Evolutionary conservation across 2,797 vertebrate species (phyloP).

Genomic region (Microchirus variegatus): DNA sequence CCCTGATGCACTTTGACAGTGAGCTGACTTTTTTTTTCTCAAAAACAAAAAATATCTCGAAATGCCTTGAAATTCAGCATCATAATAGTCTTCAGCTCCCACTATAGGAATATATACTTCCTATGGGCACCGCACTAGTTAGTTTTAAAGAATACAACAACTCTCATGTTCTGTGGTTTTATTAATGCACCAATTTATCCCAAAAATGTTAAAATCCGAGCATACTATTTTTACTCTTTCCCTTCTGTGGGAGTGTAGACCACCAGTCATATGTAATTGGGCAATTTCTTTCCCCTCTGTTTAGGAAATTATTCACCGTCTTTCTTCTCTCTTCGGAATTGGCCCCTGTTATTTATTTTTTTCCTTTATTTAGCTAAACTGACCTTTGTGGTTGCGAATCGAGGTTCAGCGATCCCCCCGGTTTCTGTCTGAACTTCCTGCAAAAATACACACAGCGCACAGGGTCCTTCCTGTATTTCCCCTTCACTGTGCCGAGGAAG

Average conservation of each 20-base stretch:
- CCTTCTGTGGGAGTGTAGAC: constrained; percentile 40
- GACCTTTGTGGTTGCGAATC: constrained; percentile 65
- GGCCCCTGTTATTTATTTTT: constrained; percentile 8
- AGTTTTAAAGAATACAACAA: constrained; percentile 45
- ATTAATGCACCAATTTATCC: constrained; percentile 59
- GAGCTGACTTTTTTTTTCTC: no score
- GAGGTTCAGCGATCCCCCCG: constrained; percentile 56
- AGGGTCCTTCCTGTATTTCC: constrained; percentile 58
- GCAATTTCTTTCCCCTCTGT: constrained; percentile 41
- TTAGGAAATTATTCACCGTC: constrained; percentile 57
- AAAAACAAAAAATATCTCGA: no score
- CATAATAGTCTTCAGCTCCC: no score
- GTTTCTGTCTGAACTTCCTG: constrained; percentile 67
- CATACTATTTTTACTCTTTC: constrained; percentile 60
- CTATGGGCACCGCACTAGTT: no score
- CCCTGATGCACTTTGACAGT: no score
- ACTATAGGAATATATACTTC: no score
- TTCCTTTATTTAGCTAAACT: constrained; percentile 67
- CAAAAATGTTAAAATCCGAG: constrained; percentile 48
- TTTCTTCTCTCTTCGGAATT: constrained; percentile 29
- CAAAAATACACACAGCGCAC: constrained; percentile 67
- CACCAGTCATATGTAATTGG: constrained; percentile 55
- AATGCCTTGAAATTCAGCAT: no score
- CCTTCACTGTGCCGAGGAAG: constrained; percentile 23
- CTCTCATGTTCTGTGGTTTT: constrained; percentile 58